These are phyloP conservation scores for Rhabdornis inornatus DNA, from an alignment of 2,113 vertebrate genomes.

Conservation along the genomic window DNA sequence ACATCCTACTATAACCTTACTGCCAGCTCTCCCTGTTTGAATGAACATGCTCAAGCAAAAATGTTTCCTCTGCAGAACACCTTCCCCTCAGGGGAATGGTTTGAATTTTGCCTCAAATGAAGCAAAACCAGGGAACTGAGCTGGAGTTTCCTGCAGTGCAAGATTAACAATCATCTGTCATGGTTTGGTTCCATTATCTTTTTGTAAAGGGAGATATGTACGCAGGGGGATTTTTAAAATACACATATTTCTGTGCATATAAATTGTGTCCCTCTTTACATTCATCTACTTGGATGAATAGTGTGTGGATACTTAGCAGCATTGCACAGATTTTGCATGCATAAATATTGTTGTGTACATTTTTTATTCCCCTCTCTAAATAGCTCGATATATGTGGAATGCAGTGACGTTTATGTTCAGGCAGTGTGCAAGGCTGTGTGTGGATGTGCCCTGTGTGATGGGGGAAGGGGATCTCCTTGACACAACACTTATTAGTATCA, in stretches of 20 bases:
- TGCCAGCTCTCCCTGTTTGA: background rate
- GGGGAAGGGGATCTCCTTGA: slow-evolving; percentile 22
- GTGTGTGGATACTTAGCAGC: background rate
- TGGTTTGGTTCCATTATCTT: slow-evolving; percentile 10
- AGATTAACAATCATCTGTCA: slow-evolving; percentile 43
- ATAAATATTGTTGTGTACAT: background rate
- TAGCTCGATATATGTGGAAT: background rate
- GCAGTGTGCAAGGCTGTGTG: background rate
- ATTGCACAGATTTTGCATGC: background rate
- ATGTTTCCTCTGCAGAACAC: background rate
- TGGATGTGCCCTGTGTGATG: background rate
- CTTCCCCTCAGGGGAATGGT: background rate
- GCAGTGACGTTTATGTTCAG: background rate
- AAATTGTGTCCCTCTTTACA: background rate
- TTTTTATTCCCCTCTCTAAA: background rate
- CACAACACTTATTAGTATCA: slow-evolving; percentile 65
- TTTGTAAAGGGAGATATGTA: background rate
- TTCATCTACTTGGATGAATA: background rate
- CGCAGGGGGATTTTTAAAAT: background rate
- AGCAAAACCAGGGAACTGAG: slow-evolving; percentile 10
- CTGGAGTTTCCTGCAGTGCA: slow-evolving; percentile 1
- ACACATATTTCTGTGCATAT: background rate
- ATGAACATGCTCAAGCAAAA: slow-evolving; percentile 6
- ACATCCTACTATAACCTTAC: background rate
- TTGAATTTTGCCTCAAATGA: slow-evolving; percentile 19